Conservation (phyloP, 37 sponge, comb jelly and placozoan genomes). For the Agelas oroides region DNA sequence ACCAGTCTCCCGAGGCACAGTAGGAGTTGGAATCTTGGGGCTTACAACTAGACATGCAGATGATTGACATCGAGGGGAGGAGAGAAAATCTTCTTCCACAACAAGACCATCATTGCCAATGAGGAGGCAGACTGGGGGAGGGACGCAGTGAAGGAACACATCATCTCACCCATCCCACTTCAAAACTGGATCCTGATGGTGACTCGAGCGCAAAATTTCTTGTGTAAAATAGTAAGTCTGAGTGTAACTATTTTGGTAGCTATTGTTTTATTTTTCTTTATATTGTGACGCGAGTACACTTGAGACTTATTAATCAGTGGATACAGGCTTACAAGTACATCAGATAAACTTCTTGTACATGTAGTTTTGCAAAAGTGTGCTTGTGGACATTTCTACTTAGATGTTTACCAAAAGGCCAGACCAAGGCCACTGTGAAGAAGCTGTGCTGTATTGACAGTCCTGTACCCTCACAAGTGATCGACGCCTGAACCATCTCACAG, state of each 20-base stretch:
- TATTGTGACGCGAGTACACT: too few species aligned
- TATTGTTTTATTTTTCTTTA: too few species aligned
- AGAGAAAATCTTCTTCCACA: conserved; percentile 81
- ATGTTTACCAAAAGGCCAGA: conserved; percentile 64
- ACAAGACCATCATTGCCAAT: conserved; percentile 33
- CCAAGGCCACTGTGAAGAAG: conserved; percentile 91
- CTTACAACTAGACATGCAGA: conserved; percentile 57
- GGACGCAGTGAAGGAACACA: conserved; percentile 58
- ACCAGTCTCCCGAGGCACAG: conserved; percentile 61
- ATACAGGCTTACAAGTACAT: too few species aligned
- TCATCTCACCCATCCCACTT: conserved; percentile 72
- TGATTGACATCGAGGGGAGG: conserved; percentile 61
- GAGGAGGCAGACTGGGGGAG: conserved; percentile 81
- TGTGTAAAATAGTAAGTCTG: too few species aligned
- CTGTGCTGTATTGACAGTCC: conserved; percentile 91
- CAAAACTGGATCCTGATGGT: conserved; percentile 78
- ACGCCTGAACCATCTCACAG: conserved; percentile 84
- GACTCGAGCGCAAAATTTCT: too few species aligned
- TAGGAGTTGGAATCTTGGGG: conserved; percentile 84
- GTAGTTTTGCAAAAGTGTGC: too few species aligned
- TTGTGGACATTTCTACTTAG: too few species aligned
- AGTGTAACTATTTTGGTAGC: too few species aligned
- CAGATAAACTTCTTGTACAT: too few species aligned
- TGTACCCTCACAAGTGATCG: conserved; percentile 92
- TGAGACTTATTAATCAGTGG: too few species aligned